Base-by-base conservation (phyloP, 2,113 vertebrate species). In the Cynopterus brachyotis region DNA sequence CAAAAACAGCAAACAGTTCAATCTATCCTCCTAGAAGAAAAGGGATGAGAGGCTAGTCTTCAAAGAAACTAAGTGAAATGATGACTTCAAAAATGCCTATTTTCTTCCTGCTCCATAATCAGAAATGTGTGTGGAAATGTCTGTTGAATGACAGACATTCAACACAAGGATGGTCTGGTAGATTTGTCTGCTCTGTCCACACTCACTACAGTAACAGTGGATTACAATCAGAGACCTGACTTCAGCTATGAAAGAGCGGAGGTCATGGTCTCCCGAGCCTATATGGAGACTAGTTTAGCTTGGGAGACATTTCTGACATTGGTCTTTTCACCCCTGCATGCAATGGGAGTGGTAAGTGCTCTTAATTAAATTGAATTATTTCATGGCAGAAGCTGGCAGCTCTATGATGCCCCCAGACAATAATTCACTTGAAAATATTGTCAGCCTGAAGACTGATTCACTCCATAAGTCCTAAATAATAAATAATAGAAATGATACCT, bases 381-480 rank as follows among this genome's bases (percentile, higher is more conserved):
- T 80, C 37, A 73, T 85, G 69, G 37, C 32, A 66, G 90, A 94
- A 64, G 28, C 64, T 84, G 40, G 57, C 85, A 84, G 53, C 22
- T 89, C 50, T 30, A 0, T 37, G 12, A 80, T 66, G 40, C 8
- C 59, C 32, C 26, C 66, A 2, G 37, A 78, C 5, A 73, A 2
- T 50, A 73, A 79, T 82, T 95, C 59, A 82, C 60, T 95, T 66
- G 66, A 91, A 84, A 78, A 78, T 80, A 67, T 42, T 50, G 26
- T 76, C 69, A 84, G 6, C 80, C 40, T 37, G 28, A 93, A 92
- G 45, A 83, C 28, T 5, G 15, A 92, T 28, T 40, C 6, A 76
- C 37, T 93, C 20, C 20, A 13, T 64, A 84, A 59, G n/a, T 70
- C 37, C 42, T 70, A 84, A 84, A 66, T 60, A 91, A 85, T 53